Evolutionary conservation across 2,113 vertebrate species (phyloP).

Genomic region (Apus apus): DNA sequence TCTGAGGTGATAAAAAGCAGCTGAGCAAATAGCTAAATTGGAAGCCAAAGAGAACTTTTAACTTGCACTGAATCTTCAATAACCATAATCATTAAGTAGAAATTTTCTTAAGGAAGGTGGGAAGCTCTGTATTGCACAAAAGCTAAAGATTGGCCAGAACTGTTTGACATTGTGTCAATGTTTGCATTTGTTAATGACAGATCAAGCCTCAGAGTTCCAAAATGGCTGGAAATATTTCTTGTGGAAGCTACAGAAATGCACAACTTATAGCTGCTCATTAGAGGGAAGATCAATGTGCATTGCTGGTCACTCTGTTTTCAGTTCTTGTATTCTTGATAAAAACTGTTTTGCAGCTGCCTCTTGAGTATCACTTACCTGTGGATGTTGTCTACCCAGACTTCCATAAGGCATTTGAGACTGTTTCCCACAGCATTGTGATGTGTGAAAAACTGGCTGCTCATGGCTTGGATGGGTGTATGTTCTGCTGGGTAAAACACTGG

Average conservation of each 20-base stretch:
- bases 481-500: too few relatives aligned
- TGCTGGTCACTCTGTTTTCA: neutral
- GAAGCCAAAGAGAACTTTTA: neutral
- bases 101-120: neutral
- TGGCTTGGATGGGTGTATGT: too few relatives aligned
- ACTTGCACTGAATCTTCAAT: neutral
- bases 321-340: neutral
- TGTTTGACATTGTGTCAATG: neutral
- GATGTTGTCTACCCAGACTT: too few relatives aligned
- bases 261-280: neutral
- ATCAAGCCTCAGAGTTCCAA: neutral
- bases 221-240: neutral
- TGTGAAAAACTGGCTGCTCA: too few relatives aligned
- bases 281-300: neutral
- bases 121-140: neutral
- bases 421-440: too few relatives aligned
- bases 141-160: neutral
- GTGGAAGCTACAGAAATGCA: neutral
- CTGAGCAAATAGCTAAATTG: neutral
- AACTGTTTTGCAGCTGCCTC: neutral
- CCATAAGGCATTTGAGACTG: too few relatives aligned
- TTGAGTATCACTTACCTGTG: neutral
- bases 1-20: slow-evolving; percentile 9
- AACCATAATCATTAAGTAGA: neutral
- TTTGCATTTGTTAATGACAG: neutral